Evolutionary conservation across 1,140 invertebrate genomes (phyloP), one percentile per base, ranked within the genome.

Genomic region (Drosophila grimshawi): DNA sequence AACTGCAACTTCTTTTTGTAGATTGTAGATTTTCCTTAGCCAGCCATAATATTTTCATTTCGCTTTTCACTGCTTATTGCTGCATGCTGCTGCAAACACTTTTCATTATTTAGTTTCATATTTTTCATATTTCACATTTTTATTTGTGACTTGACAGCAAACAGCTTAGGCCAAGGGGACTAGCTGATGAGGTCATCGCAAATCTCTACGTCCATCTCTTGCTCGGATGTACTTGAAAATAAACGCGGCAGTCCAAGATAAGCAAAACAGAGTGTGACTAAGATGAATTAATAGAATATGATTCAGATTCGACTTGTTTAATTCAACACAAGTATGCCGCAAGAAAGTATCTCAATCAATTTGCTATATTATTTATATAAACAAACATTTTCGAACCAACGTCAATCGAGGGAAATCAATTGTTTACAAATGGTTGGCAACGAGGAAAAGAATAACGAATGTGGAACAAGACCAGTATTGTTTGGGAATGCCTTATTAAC

Each of bases 91-190:
- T 49, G 78, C 69, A 83, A 83, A 86, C 81, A 85, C 81, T 85
- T 85, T 85, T 85, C 82, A 85, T 85, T 85, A 85, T 86, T 86
- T 78, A 72, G 78, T 75, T 86, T n/a, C n/a, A n/a, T n/a, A n/a
- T n/a, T n/a, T 76, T 85, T 85, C 78, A 85, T 86, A 85, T 85
- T 86, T 86, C 81, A 86, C 78, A 86, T 85, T 86, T 80, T 78
- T 80, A 64, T 69, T 70, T 60, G 68, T 61, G 65, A 43, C 48
- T 60, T 49, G 37, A 56, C 33, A 39, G 46, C 11, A 11, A 48
- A 43, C 33, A 33, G 35, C 19, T 35, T 39, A 19, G 19, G 19
- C 19, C 19, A 19, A 19, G 39, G 29, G 43, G 41, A 3, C 5
- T 10, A 29, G 3, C 56, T 83, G 80, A 80, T 85, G 81, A 80